phyloP scores from a whole-genome alignment of 2,888 invertebrate genomes.

The Villa cingulata region DNA sequence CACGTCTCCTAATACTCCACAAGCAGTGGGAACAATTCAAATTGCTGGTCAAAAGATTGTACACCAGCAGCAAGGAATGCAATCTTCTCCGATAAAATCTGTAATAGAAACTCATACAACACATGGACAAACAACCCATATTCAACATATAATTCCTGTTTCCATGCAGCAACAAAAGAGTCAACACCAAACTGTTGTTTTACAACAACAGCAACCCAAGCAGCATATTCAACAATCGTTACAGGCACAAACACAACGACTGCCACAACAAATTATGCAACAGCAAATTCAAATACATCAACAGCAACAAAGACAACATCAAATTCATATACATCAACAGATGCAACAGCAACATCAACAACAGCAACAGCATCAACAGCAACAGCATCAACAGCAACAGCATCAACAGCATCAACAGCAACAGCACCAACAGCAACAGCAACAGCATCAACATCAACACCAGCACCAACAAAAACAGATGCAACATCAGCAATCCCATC shows the following conservation, averaged over 20 bases:
- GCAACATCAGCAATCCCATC: conserved; percentile 13
- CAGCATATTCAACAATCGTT: conserved; percentile 4
- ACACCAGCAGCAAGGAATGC: neutral
- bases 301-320: conserved; percentile 12
- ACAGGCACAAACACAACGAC: neutral
- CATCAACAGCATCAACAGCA: conserved; percentile 19
- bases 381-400: conserved; percentile 17
- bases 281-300: conserved; percentile 6
- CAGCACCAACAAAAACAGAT: conserved; percentile 1
- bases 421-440: conserved; percentile 29
- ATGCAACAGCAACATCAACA: conserved; percentile 8
- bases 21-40: conserved; percentile 24
- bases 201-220: conserved; percentile 21
- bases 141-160: conserved; percentile 20
- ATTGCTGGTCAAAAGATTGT: neutral
- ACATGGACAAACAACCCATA: conserved; percentile 10
- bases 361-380: conserved; percentile 16
- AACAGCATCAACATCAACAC: conserved; percentile 22
- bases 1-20: conserved; percentile 31
- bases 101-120: conserved; percentile 21
- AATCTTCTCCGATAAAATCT: conserved; percentile 28
- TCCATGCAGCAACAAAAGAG: conserved; percentile 26
- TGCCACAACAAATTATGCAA: conserved; percentile 4
- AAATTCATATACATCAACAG: no score
- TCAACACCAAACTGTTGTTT: conserved; percentile 20